Evolutionary conservation across 2,888 invertebrate genomes (phyloP).

Genomic region (Sturmia bella): DNA sequence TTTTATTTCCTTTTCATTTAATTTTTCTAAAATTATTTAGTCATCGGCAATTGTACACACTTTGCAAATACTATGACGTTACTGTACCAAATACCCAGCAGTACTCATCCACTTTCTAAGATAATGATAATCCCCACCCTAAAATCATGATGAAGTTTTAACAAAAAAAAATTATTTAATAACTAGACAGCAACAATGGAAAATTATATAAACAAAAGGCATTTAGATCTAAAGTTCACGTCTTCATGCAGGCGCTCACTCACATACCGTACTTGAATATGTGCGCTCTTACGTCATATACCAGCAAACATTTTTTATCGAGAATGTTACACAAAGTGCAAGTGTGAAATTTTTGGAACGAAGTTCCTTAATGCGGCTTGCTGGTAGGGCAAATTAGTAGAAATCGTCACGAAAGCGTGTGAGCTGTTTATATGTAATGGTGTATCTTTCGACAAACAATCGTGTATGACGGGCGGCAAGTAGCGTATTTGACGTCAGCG

Average conservation of each 20-base stretch:
- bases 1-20: too few species aligned
- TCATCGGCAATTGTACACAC: constrained; percentile 53
- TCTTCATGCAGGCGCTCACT: constrained; percentile 26
- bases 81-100: neutral
- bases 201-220: constrained; percentile 37
- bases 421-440: too few species aligned
- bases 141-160: constrained; percentile 62
- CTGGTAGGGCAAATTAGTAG: too few species aligned
- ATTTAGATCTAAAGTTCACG: constrained; percentile 23
- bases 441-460: too few species aligned
- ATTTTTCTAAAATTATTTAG: too few species aligned
- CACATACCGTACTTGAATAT: too few species aligned
- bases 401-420: too few species aligned
- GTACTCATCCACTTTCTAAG: constrained; percentile 59
- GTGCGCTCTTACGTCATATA: neutral
- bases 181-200: constrained; percentile 42
- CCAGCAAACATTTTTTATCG: neutral
- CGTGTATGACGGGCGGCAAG: too few species aligned
- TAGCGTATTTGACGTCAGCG: too few species aligned
- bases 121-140: constrained; percentile 53
- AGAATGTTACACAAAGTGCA: too few species aligned
- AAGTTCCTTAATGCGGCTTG: too few species aligned
- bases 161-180: constrained; percentile 56
- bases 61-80: neutral
- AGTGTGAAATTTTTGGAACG: too few species aligned